phyloP scores from a whole-genome alignment of 2,113 vertebrate species.

The Natator depressus region DNA sequence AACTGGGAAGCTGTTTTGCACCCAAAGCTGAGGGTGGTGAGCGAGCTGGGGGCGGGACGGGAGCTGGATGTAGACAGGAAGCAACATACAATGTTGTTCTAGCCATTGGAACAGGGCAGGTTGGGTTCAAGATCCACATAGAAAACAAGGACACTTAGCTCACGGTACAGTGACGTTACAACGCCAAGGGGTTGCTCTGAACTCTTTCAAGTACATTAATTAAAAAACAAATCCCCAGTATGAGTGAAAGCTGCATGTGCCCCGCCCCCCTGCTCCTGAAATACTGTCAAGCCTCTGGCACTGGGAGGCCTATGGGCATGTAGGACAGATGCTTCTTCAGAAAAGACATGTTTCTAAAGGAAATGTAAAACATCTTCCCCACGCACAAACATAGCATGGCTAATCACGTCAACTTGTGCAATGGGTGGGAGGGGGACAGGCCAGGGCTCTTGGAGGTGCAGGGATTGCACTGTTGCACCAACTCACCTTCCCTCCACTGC shows the following conservation, averaged over 20 bases:
- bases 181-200: slow-evolving; percentile 46
- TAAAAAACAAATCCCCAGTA: slow-evolving; percentile 46
- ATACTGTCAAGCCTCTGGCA: slow-evolving; percentile 61
- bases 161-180: slow-evolving; percentile 66
- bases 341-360: slow-evolving; percentile 39
- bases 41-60: slow-evolving; percentile 6
- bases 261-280: slow-evolving; percentile 40
- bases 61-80: slow-evolving; percentile 50
- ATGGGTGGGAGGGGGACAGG: slow-evolving; percentile 38
- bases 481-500: slow-evolving; percentile 42
- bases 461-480: slow-evolving; percentile 63
- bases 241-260: slow-evolving; percentile 56
- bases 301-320: slow-evolving; percentile 53
- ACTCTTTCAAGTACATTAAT: slow-evolving; percentile 74
- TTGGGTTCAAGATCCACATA: slow-evolving; percentile 67
- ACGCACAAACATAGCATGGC: slow-evolving; percentile 43
- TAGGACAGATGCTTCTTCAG: slow-evolving; percentile 39
- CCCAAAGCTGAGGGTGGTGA: slow-evolving; percentile 76
- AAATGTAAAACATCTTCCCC: slow-evolving; percentile 35
- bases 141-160: slow-evolving; percentile 74
- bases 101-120: slow-evolving; percentile 76
- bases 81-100: slow-evolving; percentile 73
- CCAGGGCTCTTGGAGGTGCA: slow-evolving; percentile 49
- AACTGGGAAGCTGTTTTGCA: slow-evolving; percentile 82
- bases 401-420: slow-evolving; percentile 68